phyloP scores from a whole-genome alignment of 2,888 invertebrate species.

The Tyria jacobaeae region DNA sequence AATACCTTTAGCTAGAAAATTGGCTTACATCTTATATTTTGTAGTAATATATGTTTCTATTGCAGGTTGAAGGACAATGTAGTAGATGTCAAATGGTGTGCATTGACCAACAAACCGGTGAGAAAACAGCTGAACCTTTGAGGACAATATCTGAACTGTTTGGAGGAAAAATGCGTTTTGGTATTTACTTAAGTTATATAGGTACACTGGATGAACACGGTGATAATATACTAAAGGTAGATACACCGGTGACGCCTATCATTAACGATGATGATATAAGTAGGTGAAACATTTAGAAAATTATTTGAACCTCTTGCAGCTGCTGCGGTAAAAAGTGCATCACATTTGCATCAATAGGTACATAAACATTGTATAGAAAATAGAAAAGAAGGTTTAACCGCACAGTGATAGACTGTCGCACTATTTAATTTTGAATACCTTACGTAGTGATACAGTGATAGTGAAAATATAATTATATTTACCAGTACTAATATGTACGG shows the following conservation, averaged over 20 bases:
- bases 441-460: background rate
- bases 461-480: background rate
- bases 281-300: conserved; percentile 57
- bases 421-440: background rate
- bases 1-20: too few relatives aligned
- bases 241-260: conserved; percentile 61
- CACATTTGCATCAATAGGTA: too few relatives aligned
- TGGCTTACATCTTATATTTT: too few relatives aligned
- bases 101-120: conserved; percentile 94
- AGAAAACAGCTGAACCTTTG: conserved; percentile 92
- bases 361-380: too few relatives aligned
- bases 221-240: conserved; percentile 57
- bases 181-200: conserved; percentile 90
- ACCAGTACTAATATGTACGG: too few relatives aligned
- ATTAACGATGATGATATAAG: conserved; percentile 67
- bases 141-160: conserved; percentile 91
- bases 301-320: background rate
- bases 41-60: too few relatives aligned
- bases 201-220: conserved; percentile 67
- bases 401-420: too few relatives aligned
- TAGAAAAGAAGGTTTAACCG: too few relatives aligned
- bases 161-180: conserved; percentile 92
- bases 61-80: conserved; percentile 92
- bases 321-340: background rate
- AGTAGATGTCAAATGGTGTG: conserved; percentile 98